Base-by-base conservation (phyloP, 2,888 invertebrate genomes). In the Tetragonisca angustula region DNA sequence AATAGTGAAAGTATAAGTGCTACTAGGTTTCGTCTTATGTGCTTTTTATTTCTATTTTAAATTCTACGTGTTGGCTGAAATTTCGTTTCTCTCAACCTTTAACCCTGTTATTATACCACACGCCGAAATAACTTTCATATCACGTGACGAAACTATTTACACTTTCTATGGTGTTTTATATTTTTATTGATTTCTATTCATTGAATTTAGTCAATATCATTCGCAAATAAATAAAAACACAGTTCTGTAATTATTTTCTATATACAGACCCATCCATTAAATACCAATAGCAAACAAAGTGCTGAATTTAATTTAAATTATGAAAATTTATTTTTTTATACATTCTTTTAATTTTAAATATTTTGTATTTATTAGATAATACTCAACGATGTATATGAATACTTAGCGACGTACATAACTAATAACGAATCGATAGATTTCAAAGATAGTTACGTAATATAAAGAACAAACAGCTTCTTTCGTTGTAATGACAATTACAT, bases 1-100 rank as follows among this genome's bases (percentile, higher is more conserved):
- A 70, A 56, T 27, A 71, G 83, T 67, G 83, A 84, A 84, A 84
- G 83, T 83, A 17, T 56, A 24, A 72, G 61, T 73, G 68, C 52
- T 70, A 83, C 70, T 61, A 73, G 73, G 62, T 71, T 82, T 82
- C 73, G 74, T 74, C 64, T 36, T 36, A 36, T 52, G 32, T 21
- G n/a, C 13, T 24, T 70, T 21, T 72, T 64, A 74, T 64, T 69
- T 43, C 19, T 43, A 1, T 43, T 27, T 43, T 52, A 69, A 78
- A 83, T 77, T 36, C 64, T 11, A 17, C 32, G 4, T 9, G 15
- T 13, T 56, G 43, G 54, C 32, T 21, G 9, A n/a, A 43, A 50
- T 72, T 36, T 83, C 67, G 19, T 71, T 75, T 64, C 65, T 11
- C 19, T 52, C 24, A 6, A 81, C 50, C 50, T 80, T 62, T 73